phyloP scores from a whole-genome alignment of 2,113 vertebrate species.

The Smithornis capensis region DNA sequence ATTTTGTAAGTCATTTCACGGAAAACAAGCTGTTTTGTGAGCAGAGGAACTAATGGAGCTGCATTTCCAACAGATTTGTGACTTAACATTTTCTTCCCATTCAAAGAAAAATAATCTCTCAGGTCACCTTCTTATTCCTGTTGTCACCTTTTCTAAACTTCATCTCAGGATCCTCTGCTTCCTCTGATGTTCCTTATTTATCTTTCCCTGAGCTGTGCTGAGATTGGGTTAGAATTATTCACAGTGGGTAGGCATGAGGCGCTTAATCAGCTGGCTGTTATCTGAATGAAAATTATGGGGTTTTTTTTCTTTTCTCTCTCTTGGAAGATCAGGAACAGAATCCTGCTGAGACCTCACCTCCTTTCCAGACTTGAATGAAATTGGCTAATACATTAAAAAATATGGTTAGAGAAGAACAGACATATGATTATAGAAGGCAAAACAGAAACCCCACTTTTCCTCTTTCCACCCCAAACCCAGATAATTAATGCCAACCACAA shows the following conservation, averaged over 20 bases:
- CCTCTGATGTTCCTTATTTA: background rate
- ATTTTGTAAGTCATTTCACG: background rate
- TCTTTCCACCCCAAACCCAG: background rate
- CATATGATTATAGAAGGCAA: rapidly evolving
- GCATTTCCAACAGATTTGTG: background rate
- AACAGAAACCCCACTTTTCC: background rate
- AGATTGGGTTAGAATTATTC: background rate
- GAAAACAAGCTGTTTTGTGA: background rate
- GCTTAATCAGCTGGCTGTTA: background rate
- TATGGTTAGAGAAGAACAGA: background rate
- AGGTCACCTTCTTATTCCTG: background rate
- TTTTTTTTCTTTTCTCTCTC: background rate
- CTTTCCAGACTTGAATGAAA: background rate
- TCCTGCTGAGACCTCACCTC: background rate
- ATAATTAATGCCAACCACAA: background rate
- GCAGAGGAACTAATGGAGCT: background rate
- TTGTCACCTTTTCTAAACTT: background rate
- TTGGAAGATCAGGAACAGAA: background rate
- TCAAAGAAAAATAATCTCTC: background rate
- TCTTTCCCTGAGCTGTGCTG: background rate
- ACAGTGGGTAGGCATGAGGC: background rate
- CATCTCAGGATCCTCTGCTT: background rate
- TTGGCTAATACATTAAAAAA: background rate
- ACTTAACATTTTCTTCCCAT: background rate
- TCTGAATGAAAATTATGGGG: background rate